Evolutionary conservation across 2,113 vertebrate species (phyloP).

Genomic region (Tychaedon coryphoeus): DNA sequence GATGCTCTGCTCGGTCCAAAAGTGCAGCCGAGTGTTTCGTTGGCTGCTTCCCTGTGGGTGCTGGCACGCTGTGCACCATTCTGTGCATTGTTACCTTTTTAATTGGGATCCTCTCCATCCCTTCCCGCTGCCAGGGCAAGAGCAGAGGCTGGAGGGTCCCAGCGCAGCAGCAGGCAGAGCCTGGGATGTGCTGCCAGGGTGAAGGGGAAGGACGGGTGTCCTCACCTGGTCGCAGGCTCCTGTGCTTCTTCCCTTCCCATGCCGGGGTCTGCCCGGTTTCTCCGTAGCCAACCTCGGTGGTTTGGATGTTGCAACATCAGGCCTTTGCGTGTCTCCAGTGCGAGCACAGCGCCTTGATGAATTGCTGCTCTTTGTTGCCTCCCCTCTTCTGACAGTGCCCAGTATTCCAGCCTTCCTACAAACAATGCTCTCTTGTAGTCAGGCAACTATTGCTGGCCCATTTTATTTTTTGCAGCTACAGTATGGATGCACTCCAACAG

Average conservation of each 20-base stretch:
- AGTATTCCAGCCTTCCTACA: slow-evolving; percentile 25
- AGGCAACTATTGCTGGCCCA: slow-evolving; percentile 33
- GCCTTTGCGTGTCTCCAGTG: background rate
- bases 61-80: background rate
- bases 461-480: slow-evolving; percentile 47
- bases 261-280: background rate
- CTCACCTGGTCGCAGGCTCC: background rate
- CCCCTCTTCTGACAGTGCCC: slow-evolving; percentile 41
- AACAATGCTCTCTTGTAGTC: slow-evolving; percentile 48
- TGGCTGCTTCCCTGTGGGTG: background rate
- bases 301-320: slow-evolving; percentile 1
- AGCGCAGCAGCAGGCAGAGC: background rate
- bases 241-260: background rate
- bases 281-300: background rate
- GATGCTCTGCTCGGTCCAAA: rapidly evolving
- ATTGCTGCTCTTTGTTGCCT: slow-evolving; percentile 55
- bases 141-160: background rate
- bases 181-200: background rate
- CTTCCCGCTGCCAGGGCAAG: background rate
- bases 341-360: slow-evolving; percentile 4
- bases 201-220: background rate
- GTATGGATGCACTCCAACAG: slow-evolving; percentile 24
- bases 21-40: background rate
- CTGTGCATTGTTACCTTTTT: background rate
- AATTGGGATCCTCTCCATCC: background rate